phyloP scores from a whole-genome alignment of 2,797 vertebrate species.

The Gymnothorax reevesii region DNA sequence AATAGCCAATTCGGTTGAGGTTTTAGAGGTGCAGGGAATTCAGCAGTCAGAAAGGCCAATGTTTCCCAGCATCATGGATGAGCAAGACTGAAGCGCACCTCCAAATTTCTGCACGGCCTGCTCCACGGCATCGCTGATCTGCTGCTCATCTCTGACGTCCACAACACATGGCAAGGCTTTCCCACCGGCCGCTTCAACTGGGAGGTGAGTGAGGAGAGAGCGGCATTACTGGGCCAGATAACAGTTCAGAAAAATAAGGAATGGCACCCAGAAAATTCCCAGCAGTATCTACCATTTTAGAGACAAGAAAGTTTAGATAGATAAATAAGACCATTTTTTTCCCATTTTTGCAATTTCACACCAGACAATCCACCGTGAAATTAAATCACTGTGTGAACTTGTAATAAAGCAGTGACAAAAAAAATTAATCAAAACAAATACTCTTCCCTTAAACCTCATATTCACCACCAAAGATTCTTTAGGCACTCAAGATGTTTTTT shows the following conservation, averaged over 20 bases:
- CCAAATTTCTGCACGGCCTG: conserved; percentile 87
- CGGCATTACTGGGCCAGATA: not conserved
- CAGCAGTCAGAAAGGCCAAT: no score
- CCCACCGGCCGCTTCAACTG: conserved; percentile 90
- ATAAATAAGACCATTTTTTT: no score
- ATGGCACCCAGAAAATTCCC: not conserved
- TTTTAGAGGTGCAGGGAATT: not conserved
- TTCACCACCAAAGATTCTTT: no score
- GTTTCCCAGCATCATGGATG: no score
- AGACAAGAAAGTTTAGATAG: no score
- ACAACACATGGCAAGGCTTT: conserved; percentile 88
- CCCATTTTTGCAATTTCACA: no score
- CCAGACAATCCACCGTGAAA: no score
- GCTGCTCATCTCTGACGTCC: conserved; percentile 89
- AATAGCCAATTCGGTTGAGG: not conserved
- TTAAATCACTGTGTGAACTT: no score
- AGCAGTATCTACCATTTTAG: not conserved
- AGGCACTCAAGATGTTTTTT: no score
- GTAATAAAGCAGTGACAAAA: no score
- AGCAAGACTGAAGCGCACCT: conserved; percentile 67
- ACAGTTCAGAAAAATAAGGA: not conserved
- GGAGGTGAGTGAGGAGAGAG: not conserved
- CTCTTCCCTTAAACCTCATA: no score
- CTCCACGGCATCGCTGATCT: conserved; percentile 81
- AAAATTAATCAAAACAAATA: no score